Percentiles rank a stretch among this genome's conserved stretches.
Evolutionary conservation across 2,797 vertebrate species (phyloP).

Genomic region (Sebastes hubbsi): DNA sequence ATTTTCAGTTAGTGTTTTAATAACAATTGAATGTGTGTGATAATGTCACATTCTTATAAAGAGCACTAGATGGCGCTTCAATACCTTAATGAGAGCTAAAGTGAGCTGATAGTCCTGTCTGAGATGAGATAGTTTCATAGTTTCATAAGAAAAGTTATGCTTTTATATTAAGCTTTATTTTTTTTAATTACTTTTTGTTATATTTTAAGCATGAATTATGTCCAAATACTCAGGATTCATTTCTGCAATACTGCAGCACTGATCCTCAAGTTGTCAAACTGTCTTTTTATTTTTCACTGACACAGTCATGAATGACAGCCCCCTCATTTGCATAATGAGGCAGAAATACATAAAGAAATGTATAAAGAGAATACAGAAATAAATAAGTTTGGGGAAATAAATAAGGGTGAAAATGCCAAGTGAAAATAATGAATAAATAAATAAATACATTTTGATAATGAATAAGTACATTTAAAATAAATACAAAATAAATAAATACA

Average conservation of each 20-base stretch:
- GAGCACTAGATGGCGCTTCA: constrained; percentile 68
- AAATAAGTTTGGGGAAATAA: no score
- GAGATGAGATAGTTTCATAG: neutral
- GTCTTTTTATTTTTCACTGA: neutral
- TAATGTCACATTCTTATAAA: neutral
- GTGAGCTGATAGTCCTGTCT: neutral
- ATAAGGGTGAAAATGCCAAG: no score
- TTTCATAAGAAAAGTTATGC: neutral
- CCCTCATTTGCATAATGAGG: no score
- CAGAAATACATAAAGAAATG: no score
- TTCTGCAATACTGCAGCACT: neutral
- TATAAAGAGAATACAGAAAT: no score
- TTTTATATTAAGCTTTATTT: neutral
- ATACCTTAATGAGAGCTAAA: neutral
- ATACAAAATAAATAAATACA: no score
- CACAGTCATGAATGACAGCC: neutral
- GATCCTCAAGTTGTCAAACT: neutral
- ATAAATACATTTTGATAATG: no score
- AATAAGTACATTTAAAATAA: no score
- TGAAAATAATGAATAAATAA: no score
- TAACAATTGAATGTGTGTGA: neutral
- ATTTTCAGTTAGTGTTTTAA: neutral
- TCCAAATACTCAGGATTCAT: no score
- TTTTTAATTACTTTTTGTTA: neutral
- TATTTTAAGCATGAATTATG: no score